Base-by-base conservation (phyloP, 2,113 vertebrate genomes). In the Upupa epops region DNA sequence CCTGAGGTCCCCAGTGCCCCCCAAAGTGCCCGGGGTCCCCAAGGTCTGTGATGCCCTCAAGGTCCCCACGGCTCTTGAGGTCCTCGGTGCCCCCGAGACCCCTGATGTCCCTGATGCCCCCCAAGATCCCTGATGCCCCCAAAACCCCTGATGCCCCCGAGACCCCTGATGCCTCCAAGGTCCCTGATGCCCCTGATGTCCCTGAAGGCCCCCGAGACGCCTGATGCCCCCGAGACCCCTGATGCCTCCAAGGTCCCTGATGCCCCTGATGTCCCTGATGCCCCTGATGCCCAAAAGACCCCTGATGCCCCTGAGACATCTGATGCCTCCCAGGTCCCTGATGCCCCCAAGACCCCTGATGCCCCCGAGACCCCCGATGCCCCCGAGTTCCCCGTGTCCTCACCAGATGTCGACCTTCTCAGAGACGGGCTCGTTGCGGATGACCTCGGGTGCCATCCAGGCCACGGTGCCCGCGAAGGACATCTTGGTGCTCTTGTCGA, bases 401-500 rank as follows among this genome's bases (percentile, higher is more conserved):
- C 97, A 99, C 99, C 99, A 99, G 96, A 99, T 99, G 96, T 99
- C 99, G 29, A 99, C 99, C 96, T 99, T 99, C 97, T 99, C 99
- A 4, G 99, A 99, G 56, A 99, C 99, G 0, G 99, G 99, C 90
- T 99, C 99, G 1, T 99, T 99, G 75, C 99, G 98, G 90, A 99
- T 99, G 82, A 99, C 99, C 95, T 99, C 99, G 0, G 99, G 99
- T 3, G 99, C 99, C 99, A 99, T 99, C 99, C 99, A 99, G 96
- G 99, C 99, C 96, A 99, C 99, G 2, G 99, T 99, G 83, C 99
- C 99, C 0, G 99, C 99, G 10, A 99, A 99, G 51, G 99, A 99
- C 99, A 99, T 99, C 98, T 99, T 99, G 95, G 99, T 99, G 98
- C 99, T 99, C 96, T 99, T 99, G 97, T 99, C 99, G 24, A 98